These are phyloP conservation scores for Eupithecia tripunctaria DNA, from an alignment of 2,888 invertebrate species.

Conservation along the genomic window DNA sequence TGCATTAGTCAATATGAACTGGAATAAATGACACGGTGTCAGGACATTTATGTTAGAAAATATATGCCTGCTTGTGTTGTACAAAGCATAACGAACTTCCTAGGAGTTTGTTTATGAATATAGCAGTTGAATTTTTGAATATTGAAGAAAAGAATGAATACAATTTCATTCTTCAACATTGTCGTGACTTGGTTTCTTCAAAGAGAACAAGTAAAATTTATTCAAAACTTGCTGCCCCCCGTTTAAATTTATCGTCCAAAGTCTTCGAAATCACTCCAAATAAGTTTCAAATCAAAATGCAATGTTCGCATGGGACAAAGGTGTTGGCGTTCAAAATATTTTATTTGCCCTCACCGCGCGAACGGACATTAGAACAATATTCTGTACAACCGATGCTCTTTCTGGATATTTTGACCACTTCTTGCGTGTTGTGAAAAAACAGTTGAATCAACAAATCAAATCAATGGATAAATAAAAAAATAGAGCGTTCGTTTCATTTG, in stretches of 20 bases:
- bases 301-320: slow-evolving; percentile 59
- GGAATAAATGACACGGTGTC: slow-evolving; percentile 34
- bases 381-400: slow-evolving; percentile 67
- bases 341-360: slow-evolving; percentile 63
- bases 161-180: too few species aligned
- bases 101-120: background rate
- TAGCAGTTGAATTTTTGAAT: background rate
- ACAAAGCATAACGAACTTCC: background rate
- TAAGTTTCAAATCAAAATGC: slow-evolving; percentile 44
- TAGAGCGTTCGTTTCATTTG: background rate
- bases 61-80: background rate
- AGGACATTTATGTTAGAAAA: slow-evolving; percentile 16
- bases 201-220: background rate
- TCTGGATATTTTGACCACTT: slow-evolving; percentile 68
- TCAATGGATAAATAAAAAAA: too few species aligned
- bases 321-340: slow-evolving; percentile 64
- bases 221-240: too few species aligned
- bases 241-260: background rate
- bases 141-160: background rate
- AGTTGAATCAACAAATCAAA: background rate
- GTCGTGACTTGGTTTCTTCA: too few species aligned
- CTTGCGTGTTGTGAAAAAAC: background rate
- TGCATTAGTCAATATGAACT: slow-evolving; percentile 30
- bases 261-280: background rate
- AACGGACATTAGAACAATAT: slow-evolving; percentile 54